Evolutionary conservation across 2,797 vertebrate genomes (phyloP).

Genomic region (Salarias fasciatus): DNA sequence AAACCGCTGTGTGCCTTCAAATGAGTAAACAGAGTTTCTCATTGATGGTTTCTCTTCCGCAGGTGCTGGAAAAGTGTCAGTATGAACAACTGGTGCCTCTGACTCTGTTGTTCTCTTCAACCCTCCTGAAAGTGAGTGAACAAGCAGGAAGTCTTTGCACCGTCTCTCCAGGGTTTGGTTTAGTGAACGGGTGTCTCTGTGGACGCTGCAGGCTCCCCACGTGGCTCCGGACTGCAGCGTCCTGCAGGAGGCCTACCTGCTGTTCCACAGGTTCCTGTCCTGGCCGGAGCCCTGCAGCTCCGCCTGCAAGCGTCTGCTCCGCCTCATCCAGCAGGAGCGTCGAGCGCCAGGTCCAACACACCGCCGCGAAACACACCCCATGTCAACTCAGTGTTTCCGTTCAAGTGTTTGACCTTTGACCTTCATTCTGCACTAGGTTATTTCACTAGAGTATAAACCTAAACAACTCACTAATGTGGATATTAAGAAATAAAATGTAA

Average conservation of each 20-base stretch:
- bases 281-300: slow-evolving; percentile 90
- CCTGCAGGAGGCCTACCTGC: slow-evolving; percentile 82
- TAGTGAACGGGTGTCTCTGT: too few species aligned
- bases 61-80: slow-evolving; percentile 86
- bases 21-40: slow-evolving; percentile 3
- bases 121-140: slow-evolving; percentile 86
- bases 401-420: not conserved
- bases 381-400: not conserved
- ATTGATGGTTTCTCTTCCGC: slow-evolving; percentile 23
- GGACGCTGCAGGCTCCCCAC: slow-evolving; percentile 80
- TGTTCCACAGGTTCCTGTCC: slow-evolving; percentile 87
- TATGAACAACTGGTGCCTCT: slow-evolving; percentile 87
- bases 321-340: slow-evolving; percentile 86
- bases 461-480: too few species aligned
- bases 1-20: not conserved
- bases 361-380: not conserved
- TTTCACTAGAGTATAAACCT: too few species aligned
- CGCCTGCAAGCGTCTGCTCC: slow-evolving; percentile 84
- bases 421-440: too few species aligned
- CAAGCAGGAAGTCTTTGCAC: too few species aligned
- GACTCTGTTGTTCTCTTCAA: slow-evolving; percentile 88
- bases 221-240: slow-evolving; percentile 78
- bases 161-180: not conserved
- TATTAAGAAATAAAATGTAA: too few species aligned
- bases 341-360: slow-evolving; percentile 87